phyloP scores from a whole-genome alignment of 1,140 invertebrate species.

The Orussus abietinus region DNA sequence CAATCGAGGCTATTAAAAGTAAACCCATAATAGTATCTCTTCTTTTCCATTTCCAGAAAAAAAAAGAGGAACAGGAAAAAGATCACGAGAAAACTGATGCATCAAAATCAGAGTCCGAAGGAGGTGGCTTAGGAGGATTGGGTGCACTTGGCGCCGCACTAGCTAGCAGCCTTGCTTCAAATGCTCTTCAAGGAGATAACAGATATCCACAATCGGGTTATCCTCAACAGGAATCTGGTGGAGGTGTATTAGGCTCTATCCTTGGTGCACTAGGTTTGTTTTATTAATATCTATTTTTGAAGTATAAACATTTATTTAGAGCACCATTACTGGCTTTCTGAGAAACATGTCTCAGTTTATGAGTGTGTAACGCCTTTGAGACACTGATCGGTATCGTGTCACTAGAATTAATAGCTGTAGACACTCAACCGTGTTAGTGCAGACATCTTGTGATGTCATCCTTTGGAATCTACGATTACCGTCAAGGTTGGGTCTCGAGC shows the following conservation, averaged over 20 bases:
- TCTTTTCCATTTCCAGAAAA: conserved; percentile 32
- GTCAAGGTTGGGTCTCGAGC: not conserved
- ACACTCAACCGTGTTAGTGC: no score
- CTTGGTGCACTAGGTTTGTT: conserved; percentile 43
- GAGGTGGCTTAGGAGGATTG: conserved; percentile 39
- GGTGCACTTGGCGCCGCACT: conserved; percentile 43
- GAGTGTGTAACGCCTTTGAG: no score
- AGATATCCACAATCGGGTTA: conserved; percentile 33
- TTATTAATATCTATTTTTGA: conserved; percentile 12
- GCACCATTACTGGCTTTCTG: no score
- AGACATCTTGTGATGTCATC: conserved; percentile 26
- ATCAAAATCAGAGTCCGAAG: conserved; percentile 33
- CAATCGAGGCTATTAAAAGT: not conserved
- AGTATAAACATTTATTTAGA: no score
- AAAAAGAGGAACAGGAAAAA: conserved; percentile 31
- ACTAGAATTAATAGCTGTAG: no score
- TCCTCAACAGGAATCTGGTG: conserved; percentile 29
- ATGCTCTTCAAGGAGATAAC: conserved; percentile 34
- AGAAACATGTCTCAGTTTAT: no score
- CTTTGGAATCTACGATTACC: conserved; percentile 7
- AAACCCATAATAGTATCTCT: conserved; percentile 7
- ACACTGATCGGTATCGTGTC: no score
- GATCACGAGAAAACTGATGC: conserved; percentile 39
- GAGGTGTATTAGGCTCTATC: conserved; percentile 44
- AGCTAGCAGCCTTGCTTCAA: conserved; percentile 41